These are phyloP conservation scores for Labeo calbasu DNA, from an alignment of 2,797 vertebrate species.

Conservation along the genomic window DNA sequence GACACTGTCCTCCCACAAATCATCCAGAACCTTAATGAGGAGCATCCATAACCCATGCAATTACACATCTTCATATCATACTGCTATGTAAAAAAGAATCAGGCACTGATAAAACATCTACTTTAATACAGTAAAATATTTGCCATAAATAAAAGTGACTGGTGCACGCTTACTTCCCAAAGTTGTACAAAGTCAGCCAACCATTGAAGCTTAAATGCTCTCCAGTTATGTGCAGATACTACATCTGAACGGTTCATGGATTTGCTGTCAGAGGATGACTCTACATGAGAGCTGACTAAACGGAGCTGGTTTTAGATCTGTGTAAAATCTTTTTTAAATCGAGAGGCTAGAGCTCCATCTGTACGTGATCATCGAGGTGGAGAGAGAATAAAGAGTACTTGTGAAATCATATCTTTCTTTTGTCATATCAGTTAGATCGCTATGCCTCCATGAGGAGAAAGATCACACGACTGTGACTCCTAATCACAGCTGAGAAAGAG, in stretches of 20 bases:
- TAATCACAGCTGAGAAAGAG: not conserved
- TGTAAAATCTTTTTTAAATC: not conserved
- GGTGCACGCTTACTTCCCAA: not conserved
- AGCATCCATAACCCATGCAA: not conserved
- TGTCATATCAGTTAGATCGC: slow-evolving; percentile 53
- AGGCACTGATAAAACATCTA: no score
- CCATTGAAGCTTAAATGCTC: not conserved
- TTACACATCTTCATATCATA: not conserved
- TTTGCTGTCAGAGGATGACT: not conserved
- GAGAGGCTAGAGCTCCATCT: not conserved
- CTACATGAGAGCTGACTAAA: not conserved
- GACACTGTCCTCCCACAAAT: slow-evolving; percentile 6
- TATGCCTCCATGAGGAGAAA: not conserved
- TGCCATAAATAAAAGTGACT: not conserved
- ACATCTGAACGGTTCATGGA: not conserved
- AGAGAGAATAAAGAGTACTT: slow-evolving; percentile 40
- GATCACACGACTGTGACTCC: not conserved
- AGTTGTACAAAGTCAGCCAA: not conserved
- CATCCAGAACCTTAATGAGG: not conserved
- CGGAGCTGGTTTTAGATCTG: not conserved
- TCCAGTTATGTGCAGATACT: not conserved
- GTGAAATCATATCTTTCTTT: slow-evolving; percentile 52
- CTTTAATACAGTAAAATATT: not conserved
- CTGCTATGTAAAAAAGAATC: not conserved
- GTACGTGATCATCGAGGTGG: not conserved